phyloP scores from a whole-genome alignment of 2,888 invertebrate genomes.

The Cephus runcator region DNA sequence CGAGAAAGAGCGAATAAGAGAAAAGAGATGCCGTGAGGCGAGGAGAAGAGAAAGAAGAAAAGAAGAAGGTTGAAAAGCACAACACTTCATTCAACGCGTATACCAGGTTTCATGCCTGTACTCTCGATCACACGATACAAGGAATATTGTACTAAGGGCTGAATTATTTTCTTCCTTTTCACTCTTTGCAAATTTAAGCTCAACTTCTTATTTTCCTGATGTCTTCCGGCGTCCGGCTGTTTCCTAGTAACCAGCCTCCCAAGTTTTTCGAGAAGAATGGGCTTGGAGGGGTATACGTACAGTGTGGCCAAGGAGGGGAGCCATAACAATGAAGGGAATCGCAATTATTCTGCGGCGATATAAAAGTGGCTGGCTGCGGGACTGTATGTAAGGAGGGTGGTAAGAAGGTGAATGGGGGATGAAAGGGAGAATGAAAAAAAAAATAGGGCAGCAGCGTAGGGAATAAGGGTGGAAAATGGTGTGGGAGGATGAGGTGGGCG shows the following conservation, averaged over 20 bases:
- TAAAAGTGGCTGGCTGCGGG: background rate
- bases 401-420: conserved; percentile 2
- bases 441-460: conserved; percentile 14
- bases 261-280: too few relatives aligned
- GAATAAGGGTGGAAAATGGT: background rate
- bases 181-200: background rate
- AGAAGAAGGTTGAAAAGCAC: background rate
- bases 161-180: too few relatives aligned
- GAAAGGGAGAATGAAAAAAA: conserved; percentile 10
- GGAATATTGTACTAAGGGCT: too few relatives aligned
- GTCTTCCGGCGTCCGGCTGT: too few relatives aligned
- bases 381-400: background rate
- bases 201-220: background rate
- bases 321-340: conserved; percentile 6
- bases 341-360: conserved; percentile 1
- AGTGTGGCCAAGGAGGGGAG: too few relatives aligned
- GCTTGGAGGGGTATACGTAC: too few relatives aligned
- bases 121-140: background rate
- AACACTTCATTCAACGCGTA: background rate
- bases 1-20: background rate
- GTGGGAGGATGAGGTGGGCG: conserved; percentile 7
- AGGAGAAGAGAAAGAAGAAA: background rate
- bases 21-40: background rate
- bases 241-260: too few relatives aligned
- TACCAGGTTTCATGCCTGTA: too few relatives aligned